phyloP scores from a whole-genome alignment of 2,797 vertebrate species.

The Pseudotriccus pelzelni region DNA sequence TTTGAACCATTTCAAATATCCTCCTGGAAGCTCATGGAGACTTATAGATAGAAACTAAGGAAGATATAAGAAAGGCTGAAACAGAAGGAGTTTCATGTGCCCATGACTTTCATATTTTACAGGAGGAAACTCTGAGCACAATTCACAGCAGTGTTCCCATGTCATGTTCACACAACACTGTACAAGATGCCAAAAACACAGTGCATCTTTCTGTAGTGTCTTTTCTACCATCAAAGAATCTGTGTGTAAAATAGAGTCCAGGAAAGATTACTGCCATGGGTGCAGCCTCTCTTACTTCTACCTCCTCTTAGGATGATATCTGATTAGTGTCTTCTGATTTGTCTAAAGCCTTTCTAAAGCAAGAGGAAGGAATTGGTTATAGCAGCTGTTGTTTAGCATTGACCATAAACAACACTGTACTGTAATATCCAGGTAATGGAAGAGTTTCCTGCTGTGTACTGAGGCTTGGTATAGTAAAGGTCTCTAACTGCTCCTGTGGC shows the following conservation, averaged over 20 bases:
- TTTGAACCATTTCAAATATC: background rate
- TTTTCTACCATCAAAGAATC: background rate
- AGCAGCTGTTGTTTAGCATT: background rate
- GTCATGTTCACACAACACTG: background rate
- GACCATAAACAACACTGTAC: background rate
- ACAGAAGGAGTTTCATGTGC: background rate
- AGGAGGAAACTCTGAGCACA: background rate
- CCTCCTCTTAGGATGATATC: background rate
- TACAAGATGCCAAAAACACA: background rate
- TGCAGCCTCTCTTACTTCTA: background rate
- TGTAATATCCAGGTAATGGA: background rate
- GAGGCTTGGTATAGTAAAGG: background rate
- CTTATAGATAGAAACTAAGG: background rate
- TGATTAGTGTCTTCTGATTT: background rate
- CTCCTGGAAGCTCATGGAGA: background rate
- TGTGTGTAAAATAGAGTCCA: background rate
- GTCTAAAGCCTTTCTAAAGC: background rate
- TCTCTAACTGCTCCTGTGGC: background rate
- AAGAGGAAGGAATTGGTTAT: background rate
- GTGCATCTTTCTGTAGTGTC: background rate
- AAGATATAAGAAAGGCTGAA: background rate
- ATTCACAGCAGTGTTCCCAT: background rate
- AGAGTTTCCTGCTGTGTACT: background rate
- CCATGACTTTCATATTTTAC: background rate
- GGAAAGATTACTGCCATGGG: background rate